Evolutionary conservation across 2,888 invertebrate species (phyloP).

Genomic region (Tuta absoluta): DNA sequence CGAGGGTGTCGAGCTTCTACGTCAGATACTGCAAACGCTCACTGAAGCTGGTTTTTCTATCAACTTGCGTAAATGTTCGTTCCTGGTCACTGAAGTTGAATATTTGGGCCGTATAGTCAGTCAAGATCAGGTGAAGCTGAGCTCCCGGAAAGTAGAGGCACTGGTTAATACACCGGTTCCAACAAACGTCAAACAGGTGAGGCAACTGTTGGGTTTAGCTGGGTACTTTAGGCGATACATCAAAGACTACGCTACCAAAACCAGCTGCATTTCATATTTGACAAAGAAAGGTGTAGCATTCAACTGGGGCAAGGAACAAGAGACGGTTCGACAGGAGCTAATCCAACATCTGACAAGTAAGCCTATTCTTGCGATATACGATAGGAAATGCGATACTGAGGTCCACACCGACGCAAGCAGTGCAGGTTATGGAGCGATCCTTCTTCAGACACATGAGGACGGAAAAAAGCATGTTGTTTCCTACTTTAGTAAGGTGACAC

Average conservation of each 20-base stretch:
- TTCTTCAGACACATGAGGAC: no score
- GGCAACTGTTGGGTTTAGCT: conserved; percentile 34
- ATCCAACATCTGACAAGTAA: conserved; percentile 29
- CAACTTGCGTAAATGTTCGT: conserved; percentile 35
- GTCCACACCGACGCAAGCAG: conserved; percentile 35
- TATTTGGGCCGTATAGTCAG: conserved; percentile 34
- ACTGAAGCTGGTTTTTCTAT: conserved; percentile 36
- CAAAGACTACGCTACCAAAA: conserved; percentile 27
- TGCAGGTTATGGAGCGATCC: no score
- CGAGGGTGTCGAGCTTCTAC: conserved; percentile 29
- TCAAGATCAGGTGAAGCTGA: conserved; percentile 26
- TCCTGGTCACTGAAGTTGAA: conserved; percentile 33
- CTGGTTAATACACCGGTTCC: conserved; percentile 20
- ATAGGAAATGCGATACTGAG: conserved; percentile 30
- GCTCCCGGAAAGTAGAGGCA: conserved; percentile 13
- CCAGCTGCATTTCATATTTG: conserved; percentile 27
- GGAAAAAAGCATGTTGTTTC: no score
- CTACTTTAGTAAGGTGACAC: no score
- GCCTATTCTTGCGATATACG: conserved; percentile 33
- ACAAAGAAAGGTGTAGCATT: conserved; percentile 30
- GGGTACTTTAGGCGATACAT: conserved; percentile 36
- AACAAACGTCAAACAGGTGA: conserved; percentile 30
- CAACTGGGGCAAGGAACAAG: conserved; percentile 29
- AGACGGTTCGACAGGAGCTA: conserved; percentile 28
- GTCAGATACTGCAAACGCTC: conserved; percentile 29